A percentile compares a stretch with the other conserved stretches of the same genome.
Conservation (phyloP, 2,113 vertebrate species). For the Castor canadensis region DNA sequence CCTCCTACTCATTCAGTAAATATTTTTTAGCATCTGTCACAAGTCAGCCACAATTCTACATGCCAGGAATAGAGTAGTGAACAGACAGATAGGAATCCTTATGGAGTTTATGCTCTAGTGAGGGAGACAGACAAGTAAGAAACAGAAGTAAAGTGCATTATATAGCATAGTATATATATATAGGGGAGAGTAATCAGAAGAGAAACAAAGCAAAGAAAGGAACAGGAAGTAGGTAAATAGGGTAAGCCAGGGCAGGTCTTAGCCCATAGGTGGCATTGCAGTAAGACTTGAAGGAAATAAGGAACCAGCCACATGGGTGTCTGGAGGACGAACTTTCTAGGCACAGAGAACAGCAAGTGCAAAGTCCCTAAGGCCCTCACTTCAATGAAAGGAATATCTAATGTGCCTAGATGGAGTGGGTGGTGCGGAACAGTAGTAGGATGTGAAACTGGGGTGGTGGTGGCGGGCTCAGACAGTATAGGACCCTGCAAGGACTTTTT, state of each 20-base stretch:
- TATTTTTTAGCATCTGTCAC: background rate
- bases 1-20: background rate
- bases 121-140: background rate
- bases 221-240: background rate
- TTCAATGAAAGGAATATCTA: background rate
- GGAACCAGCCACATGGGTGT: background rate
- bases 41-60: background rate
- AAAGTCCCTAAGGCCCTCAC: background rate
- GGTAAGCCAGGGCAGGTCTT: background rate
- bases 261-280: background rate
- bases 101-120: background rate
- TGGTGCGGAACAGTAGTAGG: background rate
- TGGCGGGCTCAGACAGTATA: background rate
- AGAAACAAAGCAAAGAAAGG: background rate
- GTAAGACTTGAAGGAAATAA: background rate
- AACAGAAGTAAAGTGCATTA: background rate
- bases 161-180: background rate
- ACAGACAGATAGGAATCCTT: background rate
- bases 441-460: background rate
- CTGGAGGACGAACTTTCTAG: background rate
- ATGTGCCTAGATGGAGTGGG: background rate
- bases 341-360: background rate
- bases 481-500: background rate
- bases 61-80: background rate
- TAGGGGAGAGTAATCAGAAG: background rate